Evolutionary conservation across 2,888 invertebrate species (phyloP).

Genomic region (Periphyllus acericola): DNA sequence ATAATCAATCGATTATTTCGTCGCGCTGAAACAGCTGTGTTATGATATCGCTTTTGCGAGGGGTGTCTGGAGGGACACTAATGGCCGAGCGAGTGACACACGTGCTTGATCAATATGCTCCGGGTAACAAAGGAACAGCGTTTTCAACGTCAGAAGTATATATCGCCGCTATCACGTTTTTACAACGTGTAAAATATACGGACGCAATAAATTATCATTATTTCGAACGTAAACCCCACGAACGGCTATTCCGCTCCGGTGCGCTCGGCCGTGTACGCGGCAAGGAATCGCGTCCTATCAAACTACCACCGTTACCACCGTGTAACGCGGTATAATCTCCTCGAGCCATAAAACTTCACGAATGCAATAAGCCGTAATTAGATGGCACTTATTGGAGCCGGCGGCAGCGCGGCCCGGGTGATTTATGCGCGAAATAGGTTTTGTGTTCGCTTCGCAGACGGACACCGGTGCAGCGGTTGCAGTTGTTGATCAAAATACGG

Average conservation of each 20-base stretch:
- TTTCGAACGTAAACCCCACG: neutral
- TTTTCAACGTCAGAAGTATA: neutral
- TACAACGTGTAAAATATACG: neutral
- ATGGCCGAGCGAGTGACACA: neutral
- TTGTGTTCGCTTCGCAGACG: neutral
- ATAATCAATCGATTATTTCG: too few species aligned
- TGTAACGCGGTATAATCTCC: neutral
- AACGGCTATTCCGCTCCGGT: neutral
- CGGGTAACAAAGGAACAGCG: neutral
- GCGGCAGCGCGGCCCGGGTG: constrained; percentile 20
- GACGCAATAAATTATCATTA: neutral
- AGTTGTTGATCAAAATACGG: constrained; percentile 28
- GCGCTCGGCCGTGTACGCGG: neutral
- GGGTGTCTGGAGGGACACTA: too few species aligned
- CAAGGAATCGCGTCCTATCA: neutral
- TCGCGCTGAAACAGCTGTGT: too few species aligned
- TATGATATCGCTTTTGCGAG: too few species aligned
- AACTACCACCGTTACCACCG: neutral
- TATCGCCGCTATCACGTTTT: neutral
- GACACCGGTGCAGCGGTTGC: neutral
- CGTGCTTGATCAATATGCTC: neutral
- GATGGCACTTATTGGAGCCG: neutral
- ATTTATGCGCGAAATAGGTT: constrained; percentile 38
- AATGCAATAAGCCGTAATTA: constrained; percentile 41
- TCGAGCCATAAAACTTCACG: neutral